Conservation (phyloP, 2,888 invertebrate species). For the Eurois occulta region DNA sequence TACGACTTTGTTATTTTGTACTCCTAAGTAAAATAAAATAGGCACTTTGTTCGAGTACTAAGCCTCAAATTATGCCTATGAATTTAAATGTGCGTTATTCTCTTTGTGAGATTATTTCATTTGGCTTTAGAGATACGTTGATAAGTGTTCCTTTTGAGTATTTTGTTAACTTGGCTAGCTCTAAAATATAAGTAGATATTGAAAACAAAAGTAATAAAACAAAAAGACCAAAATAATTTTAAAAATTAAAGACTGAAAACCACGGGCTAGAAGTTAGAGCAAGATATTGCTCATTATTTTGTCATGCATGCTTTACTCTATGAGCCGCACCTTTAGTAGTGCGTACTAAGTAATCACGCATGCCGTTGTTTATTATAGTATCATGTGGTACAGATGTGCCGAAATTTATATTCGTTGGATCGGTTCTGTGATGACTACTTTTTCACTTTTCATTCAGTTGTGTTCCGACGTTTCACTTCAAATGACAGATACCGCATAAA, state of each 20-base stretch:
- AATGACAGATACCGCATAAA: background rate
- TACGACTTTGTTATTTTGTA: constrained; percentile 45
- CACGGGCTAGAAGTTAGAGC: too few species aligned
- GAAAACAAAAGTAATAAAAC: background rate
- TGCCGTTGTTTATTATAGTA: too few species aligned
- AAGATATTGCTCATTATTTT: too few species aligned
- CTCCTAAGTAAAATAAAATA: constrained; percentile 41
- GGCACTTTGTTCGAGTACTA: constrained; percentile 38
- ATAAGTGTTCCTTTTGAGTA: background rate
- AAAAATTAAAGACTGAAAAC: background rate
- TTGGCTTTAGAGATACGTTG: background rate
- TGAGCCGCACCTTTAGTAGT: too few species aligned
- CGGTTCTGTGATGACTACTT: background rate
- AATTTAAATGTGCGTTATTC: constrained; percentile 39
- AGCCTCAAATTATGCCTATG: constrained; percentile 47
- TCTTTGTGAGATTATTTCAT: constrained; percentile 27
- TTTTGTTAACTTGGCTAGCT: background rate
- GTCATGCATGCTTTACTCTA: too few species aligned
- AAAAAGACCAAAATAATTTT: too few species aligned
- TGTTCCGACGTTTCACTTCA: background rate
- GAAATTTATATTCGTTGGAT: background rate
- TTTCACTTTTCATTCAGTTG: background rate
- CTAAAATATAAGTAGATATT: background rate
- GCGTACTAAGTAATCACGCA: too few species aligned
- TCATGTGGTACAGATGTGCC: background rate